These are phyloP conservation scores for Rutpela maculata DNA, from an alignment of 2,888 invertebrate species.

Conservation along the genomic window DNA sequence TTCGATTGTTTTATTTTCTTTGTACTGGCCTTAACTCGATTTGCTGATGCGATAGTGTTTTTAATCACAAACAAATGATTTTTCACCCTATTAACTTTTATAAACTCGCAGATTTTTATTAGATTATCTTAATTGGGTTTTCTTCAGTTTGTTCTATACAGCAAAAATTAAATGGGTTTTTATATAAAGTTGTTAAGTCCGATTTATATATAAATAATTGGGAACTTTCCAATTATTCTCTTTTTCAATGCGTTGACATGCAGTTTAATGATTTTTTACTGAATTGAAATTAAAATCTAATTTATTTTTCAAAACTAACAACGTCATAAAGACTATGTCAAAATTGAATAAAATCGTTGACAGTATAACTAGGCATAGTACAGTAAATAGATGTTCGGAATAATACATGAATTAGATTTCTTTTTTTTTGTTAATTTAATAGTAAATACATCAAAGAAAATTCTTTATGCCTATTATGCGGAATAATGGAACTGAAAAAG, in stretches of 20 bases:
- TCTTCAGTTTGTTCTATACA: slow-evolving; percentile 13
- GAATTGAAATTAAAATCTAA: no score
- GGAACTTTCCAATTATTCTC: background rate
- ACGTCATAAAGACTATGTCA: no score
- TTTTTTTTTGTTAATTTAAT: no score
- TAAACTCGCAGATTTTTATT: slow-evolving; percentile 38
- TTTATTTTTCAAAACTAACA: no score
- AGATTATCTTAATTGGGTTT: slow-evolving; percentile 33
- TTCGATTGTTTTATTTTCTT: slow-evolving; percentile 68
- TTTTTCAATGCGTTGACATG: background rate
- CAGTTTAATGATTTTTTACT: no score
- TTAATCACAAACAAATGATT: slow-evolving; percentile 67
- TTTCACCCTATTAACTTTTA: slow-evolving; percentile 52
- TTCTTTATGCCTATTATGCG: no score
- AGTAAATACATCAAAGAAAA: no score
- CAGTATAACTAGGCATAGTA: no score
- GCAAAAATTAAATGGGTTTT: slow-evolving; percentile 11
- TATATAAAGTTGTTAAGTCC: background rate
- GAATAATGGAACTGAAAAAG: no score
- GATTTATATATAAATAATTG: background rate
- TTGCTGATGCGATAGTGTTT: slow-evolving; percentile 67
- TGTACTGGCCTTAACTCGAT: slow-evolving; percentile 65
- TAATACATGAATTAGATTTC: no score
- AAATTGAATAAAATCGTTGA: no score
- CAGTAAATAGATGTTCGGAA: no score